These are phyloP conservation scores for Hemicordylus capensis DNA, from an alignment of 2,113 vertebrate species.

Conservation along the genomic window DNA sequence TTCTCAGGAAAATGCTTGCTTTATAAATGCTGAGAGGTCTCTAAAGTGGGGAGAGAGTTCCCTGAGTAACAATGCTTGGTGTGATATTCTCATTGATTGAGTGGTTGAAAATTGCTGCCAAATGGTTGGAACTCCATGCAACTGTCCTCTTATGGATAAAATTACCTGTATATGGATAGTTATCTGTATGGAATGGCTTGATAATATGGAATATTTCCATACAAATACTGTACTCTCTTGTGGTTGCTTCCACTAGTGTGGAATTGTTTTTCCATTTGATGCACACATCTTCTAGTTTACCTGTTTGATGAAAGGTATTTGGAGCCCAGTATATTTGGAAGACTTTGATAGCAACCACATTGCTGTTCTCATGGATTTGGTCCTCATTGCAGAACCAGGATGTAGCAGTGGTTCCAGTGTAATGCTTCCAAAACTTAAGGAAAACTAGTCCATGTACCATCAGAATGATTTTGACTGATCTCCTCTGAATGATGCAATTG, in stretches of 20 bases:
- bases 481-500: slow-evolving; percentile 23
- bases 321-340: background rate
- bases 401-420: background rate
- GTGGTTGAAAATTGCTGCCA: background rate
- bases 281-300: background rate
- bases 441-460: background rate
- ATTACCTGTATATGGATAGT: background rate
- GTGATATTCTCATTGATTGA: background rate
- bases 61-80: background rate
- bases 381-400: background rate
- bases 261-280: background rate
- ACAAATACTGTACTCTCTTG: background rate
- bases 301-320: background rate
- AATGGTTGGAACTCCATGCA: background rate
- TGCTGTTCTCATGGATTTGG: background rate
- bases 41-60: no score
- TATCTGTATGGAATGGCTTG: background rate
- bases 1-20: no score
- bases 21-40: no score
- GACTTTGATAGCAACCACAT: background rate
- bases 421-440: background rate
- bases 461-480: slow-evolving; percentile 36
- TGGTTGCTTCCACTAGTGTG: background rate
- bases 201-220: background rate
- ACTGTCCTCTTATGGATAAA: background rate